A percentile compares a stretch with the other conserved stretches of the same genome.
These are phyloP conservation scores for Vulpes ferrilata DNA, from an alignment of 2,113 vertebrate species.

Conservation along the genomic window DNA sequence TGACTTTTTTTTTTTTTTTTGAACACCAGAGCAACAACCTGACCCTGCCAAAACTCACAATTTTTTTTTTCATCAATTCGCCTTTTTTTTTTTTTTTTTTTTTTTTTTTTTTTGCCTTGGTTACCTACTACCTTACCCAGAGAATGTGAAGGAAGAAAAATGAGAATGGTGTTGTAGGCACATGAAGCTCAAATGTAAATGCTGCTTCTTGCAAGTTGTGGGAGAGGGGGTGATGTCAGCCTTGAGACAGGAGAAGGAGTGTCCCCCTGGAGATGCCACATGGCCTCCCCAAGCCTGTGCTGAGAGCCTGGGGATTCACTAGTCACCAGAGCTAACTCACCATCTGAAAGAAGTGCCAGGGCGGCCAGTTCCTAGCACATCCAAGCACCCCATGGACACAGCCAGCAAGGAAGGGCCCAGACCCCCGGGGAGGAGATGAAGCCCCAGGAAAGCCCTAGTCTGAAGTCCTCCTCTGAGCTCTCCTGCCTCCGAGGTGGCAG, in stretches of 20 bases:
- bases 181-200: not conserved
- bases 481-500: not conserved
- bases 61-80: conserved; percentile 40
- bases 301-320: not conserved
- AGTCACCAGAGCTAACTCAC: not conserved
- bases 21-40: conserved; percentile 63
- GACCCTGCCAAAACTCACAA: conserved; percentile 68
- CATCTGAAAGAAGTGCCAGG: not conserved
- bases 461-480: not conserved
- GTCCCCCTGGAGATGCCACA: too few species aligned
- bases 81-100: conserved; percentile 19
- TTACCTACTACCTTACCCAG: conserved; percentile 8
- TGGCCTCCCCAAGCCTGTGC: not conserved
- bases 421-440: not conserved
- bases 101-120: too few species aligned
- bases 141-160: not conserved
- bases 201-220: not conserved
- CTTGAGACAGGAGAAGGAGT: not conserved
- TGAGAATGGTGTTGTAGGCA: not conserved
- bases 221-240: not conserved
- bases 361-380: not conserved
- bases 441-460: not conserved
- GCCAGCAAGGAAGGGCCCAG: not conserved
- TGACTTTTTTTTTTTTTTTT: conserved; percentile 53
- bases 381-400: not conserved